Base-by-base conservation (phyloP, 2,888 invertebrate genomes). In the Drosophila tanythrix region DNA sequence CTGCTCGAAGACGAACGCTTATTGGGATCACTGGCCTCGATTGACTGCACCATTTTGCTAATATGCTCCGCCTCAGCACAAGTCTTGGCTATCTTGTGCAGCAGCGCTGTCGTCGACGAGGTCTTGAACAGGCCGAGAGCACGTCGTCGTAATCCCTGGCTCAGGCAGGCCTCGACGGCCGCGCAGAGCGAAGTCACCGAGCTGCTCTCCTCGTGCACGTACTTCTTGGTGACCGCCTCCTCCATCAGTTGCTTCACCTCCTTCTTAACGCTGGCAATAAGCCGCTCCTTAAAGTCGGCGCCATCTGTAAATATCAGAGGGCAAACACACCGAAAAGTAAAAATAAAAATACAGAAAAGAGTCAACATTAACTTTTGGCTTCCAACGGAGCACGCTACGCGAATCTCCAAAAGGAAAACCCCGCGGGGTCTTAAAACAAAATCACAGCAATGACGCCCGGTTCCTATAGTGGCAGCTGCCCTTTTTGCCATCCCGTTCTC, bases 161-260 rank as follows among this genome's bases (percentile, higher is more conserved):
- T 96, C 56, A 98, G 94, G 91, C 98, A 98, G 1, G 97, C 96
- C 92, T 98, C 98, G 1, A 98, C 98, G 0, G 98, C 97, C 31
- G 96, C 97, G 92, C 98, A 98, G 15, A 99, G 94, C 0, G 98
- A 96, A 15, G 97, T 98, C 58, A 99, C 97, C 56, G 97, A 96
- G 69, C 97, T 97, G 90, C 98, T 98, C 88, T 98, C 98, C 93
- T 98, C 98, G 92, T 98, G 97, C 10, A 99, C 96, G 92, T 97
- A 98, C 93, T 98, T 98, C 79, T 97, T 95, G 18, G 98, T 98
- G 18, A 98, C 98, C 25, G 98, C 97, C 92, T 99, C 98, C 94
- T 98, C 98, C 98, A 99, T 99, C 65, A 99, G 96, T 93, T 98
- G 97, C 92, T 99, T 99, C 64, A 98, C 98, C 95, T 98, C 97